phyloP scores from a whole-genome alignment of 37 sponge, comb jelly and placozoan genomes.

The Lycopodina hypogea region DNA sequence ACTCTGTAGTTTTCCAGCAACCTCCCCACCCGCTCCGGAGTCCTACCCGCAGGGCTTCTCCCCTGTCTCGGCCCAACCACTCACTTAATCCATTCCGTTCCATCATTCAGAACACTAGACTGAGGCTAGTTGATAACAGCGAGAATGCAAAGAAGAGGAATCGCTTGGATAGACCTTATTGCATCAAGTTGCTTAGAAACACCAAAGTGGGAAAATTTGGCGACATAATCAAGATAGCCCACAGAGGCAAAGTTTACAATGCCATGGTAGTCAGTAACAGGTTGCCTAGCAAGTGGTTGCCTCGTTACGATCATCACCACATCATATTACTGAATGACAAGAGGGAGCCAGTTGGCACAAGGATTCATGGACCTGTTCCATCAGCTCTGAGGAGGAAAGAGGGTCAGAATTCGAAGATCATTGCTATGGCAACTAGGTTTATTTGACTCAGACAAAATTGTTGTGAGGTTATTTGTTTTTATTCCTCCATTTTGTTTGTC shows the following conservation, averaged over 20 bases:
- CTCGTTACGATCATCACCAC: conserved; percentile 56
- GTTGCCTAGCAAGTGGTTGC: conserved; percentile 44
- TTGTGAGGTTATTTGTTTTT: no score
- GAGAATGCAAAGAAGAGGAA: conserved; percentile 43
- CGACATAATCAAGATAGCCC: conserved; percentile 66
- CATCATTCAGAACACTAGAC: conserved; percentile 39
- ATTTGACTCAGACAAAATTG: conserved; percentile 25
- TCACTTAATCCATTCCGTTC: conserved; percentile 2
- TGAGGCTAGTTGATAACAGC: conserved; percentile 69
- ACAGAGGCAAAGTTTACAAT: conserved; percentile 67
- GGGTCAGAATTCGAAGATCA: conserved; percentile 55
- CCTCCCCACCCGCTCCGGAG: not conserved
- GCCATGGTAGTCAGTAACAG: conserved; percentile 65
- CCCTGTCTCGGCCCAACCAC: not conserved
- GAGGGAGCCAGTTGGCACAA: conserved; percentile 73
- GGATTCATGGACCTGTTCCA: conserved; percentile 64
- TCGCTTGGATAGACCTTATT: conserved; percentile 56
- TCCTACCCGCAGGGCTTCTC: not conserved
- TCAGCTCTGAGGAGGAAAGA: conserved; percentile 41
- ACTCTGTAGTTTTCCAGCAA: not conserved
- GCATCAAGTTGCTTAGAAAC: conserved; percentile 66
- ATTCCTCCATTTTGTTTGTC: not conserved
- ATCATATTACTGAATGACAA: conserved; percentile 69
- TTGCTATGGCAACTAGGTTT: conserved; percentile 58
- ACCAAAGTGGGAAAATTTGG: conserved; percentile 62